Percentiles rank a stretch among this genome's conserved stretches.
Conservation (phyloP, 2,113 vertebrate species). For the Dendropsophus ebraccatus region DNA sequence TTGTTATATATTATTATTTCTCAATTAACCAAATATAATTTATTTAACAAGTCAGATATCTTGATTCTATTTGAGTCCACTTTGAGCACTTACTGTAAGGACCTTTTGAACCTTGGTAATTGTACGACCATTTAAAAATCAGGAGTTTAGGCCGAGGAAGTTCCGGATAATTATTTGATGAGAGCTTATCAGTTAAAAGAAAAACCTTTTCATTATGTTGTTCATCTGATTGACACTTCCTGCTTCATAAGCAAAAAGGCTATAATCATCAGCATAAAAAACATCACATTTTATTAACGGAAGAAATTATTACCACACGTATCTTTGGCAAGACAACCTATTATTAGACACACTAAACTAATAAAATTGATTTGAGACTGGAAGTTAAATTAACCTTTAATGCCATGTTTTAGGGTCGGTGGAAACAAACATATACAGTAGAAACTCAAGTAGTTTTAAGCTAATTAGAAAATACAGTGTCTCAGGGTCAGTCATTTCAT, state of each 20-base stretch:
- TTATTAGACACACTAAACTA: conserved; percentile 39
- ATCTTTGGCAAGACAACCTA: conserved; percentile 33
- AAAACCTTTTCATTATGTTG: conserved; percentile 27
- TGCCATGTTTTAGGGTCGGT: neutral
- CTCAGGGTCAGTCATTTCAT: conserved; percentile 39
- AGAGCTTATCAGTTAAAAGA: conserved; percentile 15
- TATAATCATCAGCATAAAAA: conserved; percentile 22
- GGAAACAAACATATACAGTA: neutral
- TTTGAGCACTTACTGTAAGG: neutral
- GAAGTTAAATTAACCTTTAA: conserved; percentile 31
- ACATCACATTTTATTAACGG: neutral
- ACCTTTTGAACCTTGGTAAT: neutral
- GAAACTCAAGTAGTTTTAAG: neutral
- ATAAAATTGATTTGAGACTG: conserved; percentile 21
- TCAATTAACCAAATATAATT: neutral
- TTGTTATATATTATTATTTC: neutral
- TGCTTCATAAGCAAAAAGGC: neutral
- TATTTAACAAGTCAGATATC: neutral
- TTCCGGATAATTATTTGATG: conserved; percentile 22
- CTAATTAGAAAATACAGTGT: conserved; percentile 29
- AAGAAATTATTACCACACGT: conserved; percentile 3
- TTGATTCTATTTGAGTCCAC: neutral
- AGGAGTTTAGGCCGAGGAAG: neutral
- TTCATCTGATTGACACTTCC: conserved; percentile 38
- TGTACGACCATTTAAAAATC: conserved; percentile 20